Conservation (phyloP, 1,140 invertebrate species). For the Euwallacea fornicatus region DNA sequence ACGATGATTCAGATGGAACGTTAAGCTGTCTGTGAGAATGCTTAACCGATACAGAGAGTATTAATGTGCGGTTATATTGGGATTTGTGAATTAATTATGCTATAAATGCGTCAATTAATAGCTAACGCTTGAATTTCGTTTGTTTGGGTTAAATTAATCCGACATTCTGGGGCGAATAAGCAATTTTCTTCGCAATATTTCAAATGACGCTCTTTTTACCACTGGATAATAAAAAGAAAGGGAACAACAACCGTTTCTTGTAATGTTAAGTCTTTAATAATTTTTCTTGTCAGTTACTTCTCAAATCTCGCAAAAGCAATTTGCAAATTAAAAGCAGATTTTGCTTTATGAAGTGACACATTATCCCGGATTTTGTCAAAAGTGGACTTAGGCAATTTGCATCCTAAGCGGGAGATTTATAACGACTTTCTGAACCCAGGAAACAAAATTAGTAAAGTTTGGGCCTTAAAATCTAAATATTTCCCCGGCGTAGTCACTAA, state of each 20-base stretch:
- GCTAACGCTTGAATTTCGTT: too few species aligned
- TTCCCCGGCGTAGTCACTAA: conserved; percentile 2
- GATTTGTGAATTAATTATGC: background rate
- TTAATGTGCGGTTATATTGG: background rate
- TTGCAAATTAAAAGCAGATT: conserved; percentile 1
- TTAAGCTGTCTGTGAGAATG: background rate
- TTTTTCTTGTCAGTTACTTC: too few species aligned
- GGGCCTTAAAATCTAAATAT: background rate
- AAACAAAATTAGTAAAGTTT: conserved; percentile 17
- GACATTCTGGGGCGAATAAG: too few species aligned
- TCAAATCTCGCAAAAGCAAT: background rate
- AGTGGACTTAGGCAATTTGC: conserved; percentile 12
- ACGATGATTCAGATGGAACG: background rate
- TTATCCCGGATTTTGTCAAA: conserved; percentile 15
- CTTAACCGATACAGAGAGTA: background rate
- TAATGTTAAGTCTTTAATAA: too few species aligned
- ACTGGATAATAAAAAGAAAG: too few species aligned
- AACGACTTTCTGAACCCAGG: conserved; percentile 1
- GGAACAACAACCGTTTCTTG: too few species aligned
- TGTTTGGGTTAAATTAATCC: too few species aligned
- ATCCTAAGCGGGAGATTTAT: conserved; percentile 12
- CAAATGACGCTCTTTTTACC: too few species aligned
- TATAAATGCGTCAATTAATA: background rate
- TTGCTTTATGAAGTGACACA: conserved; percentile 1
- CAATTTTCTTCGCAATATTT: too few species aligned